phyloP scores from a whole-genome alignment of 2,888 invertebrate genomes.

The Chymomyza amoena region DNA sequence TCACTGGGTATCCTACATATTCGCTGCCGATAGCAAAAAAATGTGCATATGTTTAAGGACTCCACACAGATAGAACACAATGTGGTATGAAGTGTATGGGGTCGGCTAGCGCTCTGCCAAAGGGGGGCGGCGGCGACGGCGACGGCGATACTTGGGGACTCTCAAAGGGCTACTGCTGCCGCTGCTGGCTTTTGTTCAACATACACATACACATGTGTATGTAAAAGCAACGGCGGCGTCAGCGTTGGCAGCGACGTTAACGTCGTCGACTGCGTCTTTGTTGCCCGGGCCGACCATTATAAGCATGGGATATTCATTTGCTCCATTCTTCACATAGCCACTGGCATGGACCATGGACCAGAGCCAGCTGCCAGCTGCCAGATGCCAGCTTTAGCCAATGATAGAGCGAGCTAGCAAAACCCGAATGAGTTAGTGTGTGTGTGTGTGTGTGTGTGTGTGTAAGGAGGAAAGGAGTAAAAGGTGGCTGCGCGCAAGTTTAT shows the following conservation, averaged over 20 bases:
- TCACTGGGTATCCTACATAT: slow-evolving; percentile 27
- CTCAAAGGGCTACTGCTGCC: slow-evolving; percentile 59
- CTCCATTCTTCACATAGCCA: slow-evolving; percentile 71
- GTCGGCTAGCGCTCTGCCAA: slow-evolving; percentile 7
- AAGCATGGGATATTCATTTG: slow-evolving; percentile 74
- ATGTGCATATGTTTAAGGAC: slow-evolving; percentile 69
- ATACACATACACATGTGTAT: slow-evolving; percentile 17
- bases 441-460: neutral
- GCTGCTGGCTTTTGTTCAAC: neutral
- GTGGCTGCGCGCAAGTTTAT: neutral
- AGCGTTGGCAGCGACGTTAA: slow-evolving; percentile 17
- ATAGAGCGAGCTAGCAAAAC: slow-evolving; percentile 10
- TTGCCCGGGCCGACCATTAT: slow-evolving; percentile 75
- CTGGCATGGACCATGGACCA: slow-evolving; percentile 51
- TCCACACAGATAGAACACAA: slow-evolving; percentile 28
- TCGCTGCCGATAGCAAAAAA: slow-evolving; percentile 69
- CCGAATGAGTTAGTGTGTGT: neutral
- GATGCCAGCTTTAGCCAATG: neutral
- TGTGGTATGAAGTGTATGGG: slow-evolving; percentile 32
- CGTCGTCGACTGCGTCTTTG: slow-evolving; percentile 28
- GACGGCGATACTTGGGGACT: slow-evolving; percentile 37
- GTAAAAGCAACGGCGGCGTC: slow-evolving; percentile 14
- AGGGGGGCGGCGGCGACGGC: slow-evolving; percentile 33
- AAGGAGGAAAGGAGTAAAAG: slow-evolving; percentile 14
- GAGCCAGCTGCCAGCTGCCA: neutral